A percentile compares a stretch with the other conserved stretches of the same genome.
These are phyloP conservation scores for Erannis defoliaria DNA, from an alignment of 2,888 invertebrate genomes.

Conservation along the genomic window DNA sequence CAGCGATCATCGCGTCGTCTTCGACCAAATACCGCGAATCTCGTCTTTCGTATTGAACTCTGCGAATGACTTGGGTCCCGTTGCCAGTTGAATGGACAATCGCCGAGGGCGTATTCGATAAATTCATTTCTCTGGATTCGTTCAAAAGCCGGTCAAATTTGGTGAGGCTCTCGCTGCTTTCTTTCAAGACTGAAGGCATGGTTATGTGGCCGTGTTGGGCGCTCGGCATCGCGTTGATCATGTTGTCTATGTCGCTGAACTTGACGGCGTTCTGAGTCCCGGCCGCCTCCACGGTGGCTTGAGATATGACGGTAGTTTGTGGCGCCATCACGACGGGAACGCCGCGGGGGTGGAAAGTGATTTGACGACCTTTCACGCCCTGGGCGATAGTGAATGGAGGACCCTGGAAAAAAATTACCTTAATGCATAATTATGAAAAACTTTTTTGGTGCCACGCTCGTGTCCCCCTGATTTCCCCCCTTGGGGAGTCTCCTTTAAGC, in stretches of 20 bases:
- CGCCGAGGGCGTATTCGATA: conserved; percentile 71
- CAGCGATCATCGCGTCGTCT: conserved; percentile 66
- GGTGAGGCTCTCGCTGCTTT: conserved; percentile 61
- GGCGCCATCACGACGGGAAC: conserved; percentile 77
- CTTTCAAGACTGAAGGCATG: conserved; percentile 68
- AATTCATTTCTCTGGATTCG: conserved; percentile 70
- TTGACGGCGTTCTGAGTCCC: conserved; percentile 62
- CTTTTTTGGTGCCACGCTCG: no score
- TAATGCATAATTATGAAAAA: not conserved
- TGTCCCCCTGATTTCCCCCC: no score
- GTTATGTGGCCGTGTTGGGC: conserved; percentile 43
- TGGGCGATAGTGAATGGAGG: conserved; percentile 72
- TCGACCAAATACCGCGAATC: conserved; percentile 65
- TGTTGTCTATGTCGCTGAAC: conserved; percentile 73
- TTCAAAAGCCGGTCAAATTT: conserved; percentile 71
- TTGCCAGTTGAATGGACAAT: conserved; percentile 74
- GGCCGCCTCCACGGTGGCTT: conserved; percentile 63
- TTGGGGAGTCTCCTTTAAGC: no score
- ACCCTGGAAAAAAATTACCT: conserved; percentile 61
- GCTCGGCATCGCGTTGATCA: conserved; percentile 66
- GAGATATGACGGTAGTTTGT: conserved; percentile 77
- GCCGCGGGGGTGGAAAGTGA: conserved; percentile 74
- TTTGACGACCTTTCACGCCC: conserved; percentile 72
- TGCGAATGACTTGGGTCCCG: conserved; percentile 77
- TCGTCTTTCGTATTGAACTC: conserved; percentile 50